Evolutionary conservation across 2,113 vertebrate species (phyloP).

Genomic region (Elgaria multicarinata): DNA sequence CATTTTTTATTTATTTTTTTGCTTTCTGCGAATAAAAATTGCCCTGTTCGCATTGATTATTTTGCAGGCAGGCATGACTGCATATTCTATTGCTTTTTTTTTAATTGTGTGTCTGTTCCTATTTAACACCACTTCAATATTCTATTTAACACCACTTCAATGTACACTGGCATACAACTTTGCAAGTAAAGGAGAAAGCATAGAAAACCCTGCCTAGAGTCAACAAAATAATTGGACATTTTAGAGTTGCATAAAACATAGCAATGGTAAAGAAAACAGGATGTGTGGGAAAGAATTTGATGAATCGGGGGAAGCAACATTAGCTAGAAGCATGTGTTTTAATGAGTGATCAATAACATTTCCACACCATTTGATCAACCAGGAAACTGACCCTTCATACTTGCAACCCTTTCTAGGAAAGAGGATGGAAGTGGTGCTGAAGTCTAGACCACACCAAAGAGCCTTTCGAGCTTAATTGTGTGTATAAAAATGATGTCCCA

Average conservation of each 20-base stretch:
- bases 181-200: neutral
- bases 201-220: neutral
- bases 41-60: neutral
- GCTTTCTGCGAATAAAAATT: neutral
- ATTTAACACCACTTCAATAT: neutral
- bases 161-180: neutral
- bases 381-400: neutral
- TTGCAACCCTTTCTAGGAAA: conserved; percentile 20
- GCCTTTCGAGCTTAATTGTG: conserved; percentile 28
- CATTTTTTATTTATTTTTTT: too few species aligned
- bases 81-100: neutral
- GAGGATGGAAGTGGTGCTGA: conserved; percentile 15
- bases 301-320: neutral
- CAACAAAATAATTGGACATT: neutral
- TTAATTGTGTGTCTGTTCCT: neutral
- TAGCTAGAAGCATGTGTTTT: conserved; percentile 16
- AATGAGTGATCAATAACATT: conserved; percentile 33
- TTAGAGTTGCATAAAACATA: neutral
- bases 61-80: too few species aligned
- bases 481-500: conserved; percentile 31
- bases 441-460: neutral
- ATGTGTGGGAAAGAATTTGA: conserved; percentile 30
- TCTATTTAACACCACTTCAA: neutral
- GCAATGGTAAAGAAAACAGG: neutral
- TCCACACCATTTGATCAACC: conserved; percentile 11